Conservation (phyloP, 1,140 invertebrate genomes). For the Halictus rubicundus region DNA sequence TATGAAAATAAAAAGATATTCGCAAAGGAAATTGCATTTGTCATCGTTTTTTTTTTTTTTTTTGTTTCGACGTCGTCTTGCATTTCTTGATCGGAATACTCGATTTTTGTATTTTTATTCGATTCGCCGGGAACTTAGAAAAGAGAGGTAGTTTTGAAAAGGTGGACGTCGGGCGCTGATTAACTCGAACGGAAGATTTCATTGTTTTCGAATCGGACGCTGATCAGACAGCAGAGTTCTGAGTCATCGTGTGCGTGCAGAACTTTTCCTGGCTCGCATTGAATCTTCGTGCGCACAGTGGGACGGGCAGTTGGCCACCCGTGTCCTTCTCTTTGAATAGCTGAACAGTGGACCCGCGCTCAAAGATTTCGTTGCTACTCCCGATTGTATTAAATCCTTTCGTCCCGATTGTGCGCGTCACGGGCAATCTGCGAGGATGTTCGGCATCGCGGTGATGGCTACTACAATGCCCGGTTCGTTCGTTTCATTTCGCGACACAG, state of each 20-base stretch:
- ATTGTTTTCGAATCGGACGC: not conserved
- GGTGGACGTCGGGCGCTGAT: not conserved
- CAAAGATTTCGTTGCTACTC: conserved; percentile 32
- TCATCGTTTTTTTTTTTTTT: too few relatives aligned
- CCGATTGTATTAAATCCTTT: conserved; percentile 40
- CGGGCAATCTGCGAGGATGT: conserved; percentile 5
- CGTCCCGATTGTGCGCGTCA: not conserved
- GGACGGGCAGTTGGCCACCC: conserved; percentile 12
- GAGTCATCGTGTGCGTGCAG: conserved; percentile 15
- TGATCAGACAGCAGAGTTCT: conserved; percentile 2
- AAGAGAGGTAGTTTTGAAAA: not conserved
- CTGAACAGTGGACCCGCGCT: conserved; percentile 22
- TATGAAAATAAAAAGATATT: not conserved
- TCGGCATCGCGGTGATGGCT: not conserved
- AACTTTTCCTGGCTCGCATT: conserved; percentile 32
- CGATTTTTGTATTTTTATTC: too few relatives aligned
- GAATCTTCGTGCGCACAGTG: conserved; percentile 12
- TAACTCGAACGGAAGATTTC: not conserved
- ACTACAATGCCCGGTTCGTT: not conserved
- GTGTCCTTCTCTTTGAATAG: conserved; percentile 25
- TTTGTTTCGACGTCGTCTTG: too few relatives aligned
- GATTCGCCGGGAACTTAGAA: not conserved
- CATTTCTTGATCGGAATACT: too few relatives aligned
- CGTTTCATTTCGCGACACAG: conserved; percentile 7
- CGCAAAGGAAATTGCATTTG: not conserved